Evolutionary conservation across 2,888 invertebrate species (phyloP), one percentile per base, ranked within the genome.

Genomic region (Synergus itoensis): DNA sequence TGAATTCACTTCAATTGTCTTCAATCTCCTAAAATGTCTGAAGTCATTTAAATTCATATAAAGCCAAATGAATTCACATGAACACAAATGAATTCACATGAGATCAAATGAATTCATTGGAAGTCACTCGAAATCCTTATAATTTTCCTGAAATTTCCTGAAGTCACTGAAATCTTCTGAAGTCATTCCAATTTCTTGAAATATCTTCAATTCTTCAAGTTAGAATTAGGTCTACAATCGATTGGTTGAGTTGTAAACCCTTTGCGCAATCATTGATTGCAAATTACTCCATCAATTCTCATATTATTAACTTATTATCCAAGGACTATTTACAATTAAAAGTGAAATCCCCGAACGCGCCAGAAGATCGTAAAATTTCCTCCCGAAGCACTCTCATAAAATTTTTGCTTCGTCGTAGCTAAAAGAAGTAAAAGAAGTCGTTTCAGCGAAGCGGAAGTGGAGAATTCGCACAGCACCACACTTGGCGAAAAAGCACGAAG

Each of bases 351-450:
- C 53, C 2, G 1, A 73, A 73, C 48, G 4, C 36, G 16, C 11
- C 36, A 28, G 53, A 53, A 53, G 9, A 11, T 53, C 73, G n/a
- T 73, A 53, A 73, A 73, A 73, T 36, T 48, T 53, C n/a, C 36
- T 69, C 8, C 7, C 45, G 21, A 69, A 48, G 48, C 5, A 16
- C 69, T 43, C 8, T 69, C 48, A 16, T 69, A 69, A 69, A 69
- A 69, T 28, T 48, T 21, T 48, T 45, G 69, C 45, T 16, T 48
- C n/a, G 36, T 36, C 21, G 73, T 4, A 36, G 73, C 48, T 36
- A 28, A 53, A 73, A 53, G 53, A 73, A 73, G 73, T 73, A 73
- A 73, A 73, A 73, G 73, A 73, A 73, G 73, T 73, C 73, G 73
- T 73, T 73, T 53, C 53, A 48, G 69, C n/a, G 53, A 36, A 73